Evolutionary conservation across 2,888 invertebrate species (phyloP), one percentile per base, ranked within the genome.

Genomic region (Volucella bombylans): DNA sequence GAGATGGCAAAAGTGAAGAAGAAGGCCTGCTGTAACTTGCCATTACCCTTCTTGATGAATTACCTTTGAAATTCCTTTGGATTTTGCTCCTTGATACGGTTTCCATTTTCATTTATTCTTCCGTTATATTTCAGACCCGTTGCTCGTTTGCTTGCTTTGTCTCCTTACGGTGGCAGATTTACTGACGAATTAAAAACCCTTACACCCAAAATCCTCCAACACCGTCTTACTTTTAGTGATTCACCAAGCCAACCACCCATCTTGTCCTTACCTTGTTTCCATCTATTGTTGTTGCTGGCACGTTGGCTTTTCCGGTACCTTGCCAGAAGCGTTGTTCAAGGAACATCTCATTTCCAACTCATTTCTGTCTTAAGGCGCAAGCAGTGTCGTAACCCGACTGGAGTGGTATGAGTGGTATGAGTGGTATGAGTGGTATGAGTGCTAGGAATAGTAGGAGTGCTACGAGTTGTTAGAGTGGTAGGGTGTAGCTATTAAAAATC

Each of bases 401-500:
- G 6, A 6, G 2, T 31, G 31, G 31, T 31, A 31, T 31, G 31
- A 31, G 31, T 31, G 31, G 0, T 31, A 6, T 4, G 31, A 31
- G 31, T 0, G 0, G 31, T 31, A 31, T 4, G 31, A 31, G 6
- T 6, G 6, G 0, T 31, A 31, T 6, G 6, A 31, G 6, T 6
- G 23, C 3, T 23, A 23, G 23, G 23, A 23, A 3, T 1, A 23
- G 23, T 31, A 31, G 31, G 31, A 31, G 6, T 6, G 6, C 6
- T 31, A 31, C 31, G 6, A 31, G 6, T 6, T 12, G 52, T 43
- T 57, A 69, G 54, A 11, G 52, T 62, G 73, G 69, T 23, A 67
- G 69, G 83, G 80, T 80, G 83, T 80, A 62, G 72, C 85, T 81
- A 81, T 85, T 77, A 85, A 85, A 85, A 81, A 85, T 77, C 76